Evolutionary conservation across 1,140 invertebrate species (phyloP).

Genomic region (Coboldia fuscipes): DNA sequence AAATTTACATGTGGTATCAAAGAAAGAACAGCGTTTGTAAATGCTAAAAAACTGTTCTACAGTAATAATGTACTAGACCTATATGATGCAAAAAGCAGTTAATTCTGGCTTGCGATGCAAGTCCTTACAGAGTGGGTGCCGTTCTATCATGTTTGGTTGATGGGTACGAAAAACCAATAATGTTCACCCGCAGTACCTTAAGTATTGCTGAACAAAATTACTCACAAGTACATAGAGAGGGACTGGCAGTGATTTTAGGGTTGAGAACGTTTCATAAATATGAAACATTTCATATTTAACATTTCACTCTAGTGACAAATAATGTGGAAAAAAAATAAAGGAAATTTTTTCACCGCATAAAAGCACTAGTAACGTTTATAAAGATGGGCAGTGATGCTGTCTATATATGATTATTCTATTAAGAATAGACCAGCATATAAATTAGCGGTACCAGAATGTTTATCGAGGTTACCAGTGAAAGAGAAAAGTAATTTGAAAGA

Average conservation of each 20-base stretch:
- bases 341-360: slow-evolving; percentile 3
- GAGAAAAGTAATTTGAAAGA: background rate
- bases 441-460: slow-evolving; percentile 8
- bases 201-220: slow-evolving; percentile 20
- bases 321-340: slow-evolving; percentile 6
- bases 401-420: slow-evolving; percentile 9
- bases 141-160: slow-evolving; percentile 10
- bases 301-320: slow-evolving; percentile 10
- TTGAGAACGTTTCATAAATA: slow-evolving; percentile 16
- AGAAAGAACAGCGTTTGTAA: slow-evolving; percentile 5
- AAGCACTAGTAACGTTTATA: slow-evolving; percentile 6
- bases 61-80: slow-evolving; percentile 3
- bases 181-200: slow-evolving; percentile 18
- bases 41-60: slow-evolving; percentile 6
- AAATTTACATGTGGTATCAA: slow-evolving; percentile 7
- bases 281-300: slow-evolving; percentile 12
- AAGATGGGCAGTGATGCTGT: slow-evolving; percentile 9
- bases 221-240: slow-evolving; percentile 23
- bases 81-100: slow-evolving; percentile 6
- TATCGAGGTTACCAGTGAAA: slow-evolving; percentile 6
- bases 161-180: slow-evolving; percentile 14
- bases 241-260: slow-evolving; percentile 21
- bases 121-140: slow-evolving; percentile 7
- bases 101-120: slow-evolving; percentile 6
- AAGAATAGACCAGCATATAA: slow-evolving; percentile 4